phyloP scores from a whole-genome alignment of 2,888 invertebrate genomes.

The Synergus umbraculus region DNA sequence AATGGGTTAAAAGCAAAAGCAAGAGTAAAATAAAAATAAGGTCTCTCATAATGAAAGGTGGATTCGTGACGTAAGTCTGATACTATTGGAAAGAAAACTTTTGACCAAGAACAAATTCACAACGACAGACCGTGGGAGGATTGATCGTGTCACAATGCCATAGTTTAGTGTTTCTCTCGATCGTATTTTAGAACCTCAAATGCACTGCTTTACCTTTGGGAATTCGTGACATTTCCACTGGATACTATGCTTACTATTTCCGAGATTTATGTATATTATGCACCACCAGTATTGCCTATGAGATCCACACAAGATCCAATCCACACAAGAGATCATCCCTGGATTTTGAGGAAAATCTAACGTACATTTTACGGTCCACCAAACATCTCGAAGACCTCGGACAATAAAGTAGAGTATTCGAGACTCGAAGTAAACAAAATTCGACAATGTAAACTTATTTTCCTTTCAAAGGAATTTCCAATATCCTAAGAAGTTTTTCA shows the following conservation, averaged over 20 bases:
- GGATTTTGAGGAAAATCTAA: background rate
- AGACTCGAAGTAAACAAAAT: background rate
- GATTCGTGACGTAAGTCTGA: background rate
- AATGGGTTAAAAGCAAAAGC: background rate
- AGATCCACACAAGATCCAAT: background rate
- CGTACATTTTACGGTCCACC: background rate
- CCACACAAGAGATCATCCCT: background rate
- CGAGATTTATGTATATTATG: background rate
- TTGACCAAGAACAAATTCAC: background rate
- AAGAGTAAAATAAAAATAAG: constrained; percentile 30
- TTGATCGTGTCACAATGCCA: background rate
- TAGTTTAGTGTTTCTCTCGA: no score
- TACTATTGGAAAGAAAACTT: background rate
- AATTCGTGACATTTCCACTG: background rate
- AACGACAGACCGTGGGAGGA: background rate
- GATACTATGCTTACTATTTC: background rate
- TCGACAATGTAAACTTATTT: background rate
- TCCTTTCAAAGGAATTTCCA: background rate
- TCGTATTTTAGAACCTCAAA: background rate
- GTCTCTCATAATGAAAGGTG: constrained; percentile 1
- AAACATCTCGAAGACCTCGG: background rate
- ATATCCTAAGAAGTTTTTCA: background rate
- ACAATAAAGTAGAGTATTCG: background rate
- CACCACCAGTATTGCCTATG: background rate
- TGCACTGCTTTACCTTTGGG: background rate